Conservation (phyloP, 37 sponge, comb jelly and placozoan species). For the Halisarca cf. caerulea region DNA sequence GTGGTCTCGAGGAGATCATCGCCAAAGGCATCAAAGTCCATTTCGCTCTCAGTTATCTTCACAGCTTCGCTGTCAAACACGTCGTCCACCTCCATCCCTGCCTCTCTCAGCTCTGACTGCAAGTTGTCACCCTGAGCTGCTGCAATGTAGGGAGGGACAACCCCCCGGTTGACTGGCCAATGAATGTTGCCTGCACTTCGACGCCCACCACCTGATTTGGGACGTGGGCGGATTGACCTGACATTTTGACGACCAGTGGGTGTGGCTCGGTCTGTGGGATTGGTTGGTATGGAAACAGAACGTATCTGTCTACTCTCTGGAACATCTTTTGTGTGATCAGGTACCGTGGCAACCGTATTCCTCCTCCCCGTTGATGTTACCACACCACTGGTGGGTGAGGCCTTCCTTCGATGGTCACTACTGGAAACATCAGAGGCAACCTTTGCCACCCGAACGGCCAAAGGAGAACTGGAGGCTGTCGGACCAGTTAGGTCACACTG, state of each 20-base stretch:
- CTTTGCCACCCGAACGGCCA: background rate
- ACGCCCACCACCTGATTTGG: conserved; percentile 11
- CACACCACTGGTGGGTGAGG: too few species aligned
- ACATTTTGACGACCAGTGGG: background rate
- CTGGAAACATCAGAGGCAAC: too few species aligned
- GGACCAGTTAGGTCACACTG: conserved; percentile 2
- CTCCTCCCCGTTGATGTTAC: too few species aligned
- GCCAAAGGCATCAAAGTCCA: background rate
- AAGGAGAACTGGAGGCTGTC: background rate
- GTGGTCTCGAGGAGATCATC: background rate
- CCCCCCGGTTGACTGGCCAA: background rate
- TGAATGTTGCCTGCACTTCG: background rate
- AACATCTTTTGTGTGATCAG: too few species aligned
- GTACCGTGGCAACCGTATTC: too few species aligned
- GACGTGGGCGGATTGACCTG: background rate
- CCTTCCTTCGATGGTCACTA: too few species aligned
- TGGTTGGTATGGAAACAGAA: background rate
- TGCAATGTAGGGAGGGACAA: conserved; percentile 10
- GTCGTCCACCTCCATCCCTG: conserved; percentile 18
- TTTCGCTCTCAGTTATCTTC: conserved; percentile 25
- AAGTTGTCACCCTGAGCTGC: conserved; percentile 8
- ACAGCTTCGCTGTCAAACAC: conserved; percentile 31
- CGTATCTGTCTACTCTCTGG: background rate
- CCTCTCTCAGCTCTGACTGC: conserved; percentile 19
- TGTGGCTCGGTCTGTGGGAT: background rate